Percentiles rank a stretch among this genome's conserved stretches.
Conservation (phyloP, 2,888 invertebrate species). For the Scrobipalpa costella region DNA sequence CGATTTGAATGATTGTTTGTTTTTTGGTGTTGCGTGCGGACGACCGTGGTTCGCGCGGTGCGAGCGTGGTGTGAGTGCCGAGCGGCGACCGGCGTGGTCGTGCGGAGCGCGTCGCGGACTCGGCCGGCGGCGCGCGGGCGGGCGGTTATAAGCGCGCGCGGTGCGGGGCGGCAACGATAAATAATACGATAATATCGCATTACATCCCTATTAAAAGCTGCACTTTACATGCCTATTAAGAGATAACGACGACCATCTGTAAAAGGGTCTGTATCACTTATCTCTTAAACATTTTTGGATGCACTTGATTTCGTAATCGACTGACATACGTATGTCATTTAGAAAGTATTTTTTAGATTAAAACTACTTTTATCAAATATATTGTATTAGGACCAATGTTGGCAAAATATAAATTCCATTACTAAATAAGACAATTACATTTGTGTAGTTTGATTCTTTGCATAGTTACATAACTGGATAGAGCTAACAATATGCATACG, state of each 20-base stretch:
- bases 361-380: too few species aligned
- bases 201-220: slow-evolving; percentile 69
- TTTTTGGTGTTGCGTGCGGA: slow-evolving; percentile 40
- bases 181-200: slow-evolving; percentile 67
- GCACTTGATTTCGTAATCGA: slow-evolving; percentile 18
- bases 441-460: too few species aligned
- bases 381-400: too few species aligned
- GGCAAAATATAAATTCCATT: too few species aligned
- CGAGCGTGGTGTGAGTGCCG: slow-evolving; percentile 48
- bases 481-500: too few species aligned
- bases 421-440: too few species aligned
- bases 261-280: slow-evolving; percentile 47
- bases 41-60: slow-evolving; percentile 52
- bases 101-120: slow-evolving; percentile 28
- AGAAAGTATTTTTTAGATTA: too few species aligned
- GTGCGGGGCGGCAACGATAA: slow-evolving; percentile 63
- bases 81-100: slow-evolving; percentile 28
- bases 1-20: slow-evolving; percentile 57
- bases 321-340: not conserved
- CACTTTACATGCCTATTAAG: slow-evolving; percentile 59
- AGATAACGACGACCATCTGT: slow-evolving; percentile 67
- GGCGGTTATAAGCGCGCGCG: slow-evolving; percentile 56
- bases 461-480: too few species aligned
- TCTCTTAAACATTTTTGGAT: slow-evolving; percentile 36
- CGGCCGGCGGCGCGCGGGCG: slow-evolving; percentile 48